A percentile compares a stretch with the other conserved stretches of the same genome.
phyloP scores from a whole-genome alignment of 2,113 vertebrate genomes.

The Rhineura floridana region DNA sequence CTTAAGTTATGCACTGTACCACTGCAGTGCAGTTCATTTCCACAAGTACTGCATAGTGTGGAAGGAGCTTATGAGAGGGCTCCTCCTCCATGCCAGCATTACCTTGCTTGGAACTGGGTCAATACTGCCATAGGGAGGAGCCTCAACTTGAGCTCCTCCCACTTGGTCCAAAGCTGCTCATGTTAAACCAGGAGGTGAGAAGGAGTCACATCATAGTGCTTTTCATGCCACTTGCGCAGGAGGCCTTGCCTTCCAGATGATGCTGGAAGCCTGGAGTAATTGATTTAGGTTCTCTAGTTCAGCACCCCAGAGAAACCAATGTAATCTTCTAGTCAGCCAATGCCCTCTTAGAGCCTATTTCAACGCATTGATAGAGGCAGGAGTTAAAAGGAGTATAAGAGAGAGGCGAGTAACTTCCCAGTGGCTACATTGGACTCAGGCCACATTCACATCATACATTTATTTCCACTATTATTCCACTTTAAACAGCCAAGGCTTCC shows the following conservation, averaged over 20 bases:
- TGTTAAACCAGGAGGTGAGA: not conserved
- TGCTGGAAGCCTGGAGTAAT: not conserved
- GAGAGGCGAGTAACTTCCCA: not conserved
- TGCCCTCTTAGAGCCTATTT: no score
- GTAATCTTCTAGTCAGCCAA: not conserved
- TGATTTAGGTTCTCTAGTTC: not conserved
- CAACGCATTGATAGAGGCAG: not conserved
- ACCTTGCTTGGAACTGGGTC: not conserved
- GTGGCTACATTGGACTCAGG: not conserved
- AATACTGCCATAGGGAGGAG: not conserved
- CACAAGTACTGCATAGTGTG: not conserved
- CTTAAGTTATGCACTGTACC: not conserved
- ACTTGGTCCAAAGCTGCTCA: not conserved
- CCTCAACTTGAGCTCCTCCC: not conserved
- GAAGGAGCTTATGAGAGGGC: not conserved
- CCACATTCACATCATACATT: no score
- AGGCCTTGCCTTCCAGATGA: not conserved
- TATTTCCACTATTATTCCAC: no score
- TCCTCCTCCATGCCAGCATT: not conserved
- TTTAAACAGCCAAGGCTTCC: no score
- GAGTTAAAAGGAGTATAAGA: not conserved
- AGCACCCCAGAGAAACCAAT: not conserved
- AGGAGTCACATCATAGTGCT: no score
- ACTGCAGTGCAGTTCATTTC: not conserved
- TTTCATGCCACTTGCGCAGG: no score